Base-by-base conservation (phyloP, 2,888 invertebrate species). In the Tridacna gigas region DNA sequence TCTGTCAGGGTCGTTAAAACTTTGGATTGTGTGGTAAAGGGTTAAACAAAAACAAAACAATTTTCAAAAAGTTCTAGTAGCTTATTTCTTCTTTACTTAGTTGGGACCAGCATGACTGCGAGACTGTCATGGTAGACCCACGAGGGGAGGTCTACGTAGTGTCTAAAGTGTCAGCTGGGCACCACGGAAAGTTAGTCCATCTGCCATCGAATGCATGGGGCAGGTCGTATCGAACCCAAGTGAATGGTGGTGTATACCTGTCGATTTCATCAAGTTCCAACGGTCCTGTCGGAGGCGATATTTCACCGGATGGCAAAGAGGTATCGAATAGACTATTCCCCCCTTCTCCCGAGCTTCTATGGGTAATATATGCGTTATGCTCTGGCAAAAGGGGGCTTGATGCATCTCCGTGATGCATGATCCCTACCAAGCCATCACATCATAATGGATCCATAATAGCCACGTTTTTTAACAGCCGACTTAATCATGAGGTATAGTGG, bases 21-120 rank as follows among this genome's bases (percentile, higher is more conserved):
- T n/a, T n/a, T n/a, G n/a, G n/a, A n/a, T n/a, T n/a, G n/a, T n/a
- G n/a, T n/a, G n/a, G n/a, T n/a, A n/a, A n/a, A n/a, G n/a, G n/a
- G n/a, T n/a, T n/a, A n/a, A n/a, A n/a, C n/a, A n/a, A n/a, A n/a
- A n/a, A n/a, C n/a, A n/a, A n/a, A n/a, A n/a, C n/a, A n/a, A n/a
- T n/a, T n/a, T n/a, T n/a, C n/a, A n/a, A n/a, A n/a, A n/a, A n/a
- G n/a, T n/a, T n/a, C n/a, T n/a, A 37, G 37, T 37, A 4, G 37
- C 7, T 37, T 37, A 37, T 37, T 4, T 37, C 37, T 2, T 37
- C 37, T 37, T 37, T 37, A 37, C 80, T n/a, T 56, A 88, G 89
- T 26, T 89, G 89, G 89, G 88, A 88, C 65, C 87, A 88, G 61
- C 83, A 83, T 37, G 79, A 90, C 63, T 89, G 89, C 77, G 89